phyloP scores from a whole-genome alignment of 2,888 invertebrate genomes.

The Gortyna flavago region DNA sequence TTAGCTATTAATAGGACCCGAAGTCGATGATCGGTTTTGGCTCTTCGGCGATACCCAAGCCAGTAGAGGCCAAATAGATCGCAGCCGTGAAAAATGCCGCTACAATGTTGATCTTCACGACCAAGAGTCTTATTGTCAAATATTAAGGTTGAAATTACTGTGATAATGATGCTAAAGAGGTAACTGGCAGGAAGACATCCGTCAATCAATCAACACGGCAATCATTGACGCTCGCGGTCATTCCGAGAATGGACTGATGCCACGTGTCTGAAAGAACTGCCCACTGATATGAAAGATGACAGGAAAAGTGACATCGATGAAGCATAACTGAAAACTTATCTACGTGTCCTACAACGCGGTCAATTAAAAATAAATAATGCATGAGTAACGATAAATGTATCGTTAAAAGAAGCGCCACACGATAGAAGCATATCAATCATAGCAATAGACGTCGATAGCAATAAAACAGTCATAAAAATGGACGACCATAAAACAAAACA shows the following conservation, averaged over 20 bases:
- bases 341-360: slow-evolving; percentile 1
- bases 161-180: slow-evolving; percentile 63
- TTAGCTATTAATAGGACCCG: slow-evolving; percentile 66
- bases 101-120: slow-evolving; percentile 61
- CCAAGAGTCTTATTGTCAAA: slow-evolving; percentile 63
- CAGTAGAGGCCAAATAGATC: slow-evolving; percentile 76
- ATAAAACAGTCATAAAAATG: slow-evolving; percentile 77
- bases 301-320: slow-evolving; percentile 66
- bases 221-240: slow-evolving; percentile 78
- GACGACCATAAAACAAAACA: slow-evolving; percentile 74
- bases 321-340: slow-evolving; percentile 57
- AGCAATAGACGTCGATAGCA: slow-evolving; percentile 73
- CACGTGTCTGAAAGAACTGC: slow-evolving; percentile 71
- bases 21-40: slow-evolving; percentile 80
- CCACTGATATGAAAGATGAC: slow-evolving; percentile 68
- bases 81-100: slow-evolving; percentile 73
- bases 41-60: slow-evolving; percentile 76
- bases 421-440: slow-evolving; percentile 72
- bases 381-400: slow-evolving; percentile 61
- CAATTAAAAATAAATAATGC: slow-evolving; percentile 58
- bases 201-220: slow-evolving; percentile 82
- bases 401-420: slow-evolving; percentile 61
- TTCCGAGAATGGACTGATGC: slow-evolving; percentile 79
- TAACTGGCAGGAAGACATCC: slow-evolving; percentile 84
- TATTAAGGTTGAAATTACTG: slow-evolving; percentile 69